Evolutionary conservation across 2,888 invertebrate genomes (phyloP), one percentile per base, ranked within the genome.

Genomic region (Oconnorella tubifera): DNA sequence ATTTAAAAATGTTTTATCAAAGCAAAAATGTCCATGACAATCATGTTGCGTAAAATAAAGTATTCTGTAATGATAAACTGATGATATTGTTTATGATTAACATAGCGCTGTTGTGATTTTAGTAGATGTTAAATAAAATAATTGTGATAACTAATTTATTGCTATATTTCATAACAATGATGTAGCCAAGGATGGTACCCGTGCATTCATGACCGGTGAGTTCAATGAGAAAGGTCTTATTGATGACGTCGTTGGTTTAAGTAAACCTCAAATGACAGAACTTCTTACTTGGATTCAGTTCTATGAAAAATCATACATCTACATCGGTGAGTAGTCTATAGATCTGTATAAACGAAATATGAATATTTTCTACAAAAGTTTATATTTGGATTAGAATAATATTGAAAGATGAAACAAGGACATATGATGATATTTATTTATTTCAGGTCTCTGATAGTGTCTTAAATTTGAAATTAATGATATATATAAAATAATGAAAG

Each of bases 151-250:
- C 4, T 51, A 2, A 28, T 25, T 19, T 23, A 6, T 23, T 14
- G 1, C 32, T 60, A 51, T 61, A 6, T 57, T 19, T 66, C 83
- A 83, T n/a, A n/a, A n/a, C n/a, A n/a, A n/a, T n/a, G n/a, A n/a
- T n/a, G n/a, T 67, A 90, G 97, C 95, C 0, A 87, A 88, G 74
- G 98, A 99, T 87, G 96, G 90, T 2, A 90, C 92, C 0, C 86
- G 89, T 77, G 90, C 92, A 3, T 95, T 95, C 80, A 87, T 97
- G 32, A 91, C 91, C 3, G 98, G 98, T 0, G 87, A 96, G 75
- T 97, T 97, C 77, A 86, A 87, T 51, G 86, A 88, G 68, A 85
- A 86, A 79, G 87, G 87, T 74, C 75, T 88, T 76, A 80, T 87
- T 50, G 95, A 96, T 79, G 90, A 94, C 81, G 86, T 94, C 10